Conservation (phyloP, 1,140 invertebrate species). For the Drosophila subpulchrella region DNA sequence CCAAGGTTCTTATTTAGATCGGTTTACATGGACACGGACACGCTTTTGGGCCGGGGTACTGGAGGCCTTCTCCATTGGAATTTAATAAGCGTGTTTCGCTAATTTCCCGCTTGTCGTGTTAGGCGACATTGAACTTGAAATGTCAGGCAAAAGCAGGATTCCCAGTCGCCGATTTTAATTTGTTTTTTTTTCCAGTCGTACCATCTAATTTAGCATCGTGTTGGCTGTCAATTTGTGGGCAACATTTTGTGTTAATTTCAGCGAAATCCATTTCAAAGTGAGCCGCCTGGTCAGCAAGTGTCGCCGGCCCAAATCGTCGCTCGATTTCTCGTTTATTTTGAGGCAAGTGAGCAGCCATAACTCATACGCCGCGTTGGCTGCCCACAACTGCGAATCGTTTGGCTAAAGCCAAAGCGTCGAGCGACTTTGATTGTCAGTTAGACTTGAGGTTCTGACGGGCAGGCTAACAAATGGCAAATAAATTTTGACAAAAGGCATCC, state of each 20-base stretch:
- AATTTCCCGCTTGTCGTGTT: constrained; percentile 60
- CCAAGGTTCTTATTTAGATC: constrained; percentile 75
- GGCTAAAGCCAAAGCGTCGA: constrained; percentile 15
- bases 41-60: constrained; percentile 24
- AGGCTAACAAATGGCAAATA: constrained; percentile 35
- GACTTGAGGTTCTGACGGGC: constrained; percentile 4
- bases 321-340: constrained; percentile 41
- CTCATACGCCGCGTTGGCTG: constrained; percentile 69
- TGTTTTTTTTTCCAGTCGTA: neutral
- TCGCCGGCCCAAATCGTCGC: constrained; percentile 37
- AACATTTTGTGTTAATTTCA: constrained; percentile 66
- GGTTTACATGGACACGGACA: constrained; percentile 77
- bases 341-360: constrained; percentile 48
- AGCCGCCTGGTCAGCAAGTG: constrained; percentile 64
- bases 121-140: constrained; percentile 72
- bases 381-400: constrained; percentile 46
- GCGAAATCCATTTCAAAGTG: constrained; percentile 65
- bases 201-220: constrained; percentile 76
- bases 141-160: constrained; percentile 30
- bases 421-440: constrained; percentile 46
- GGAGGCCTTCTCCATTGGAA: constrained; percentile 40
- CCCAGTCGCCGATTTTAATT: constrained; percentile 21
- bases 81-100: constrained; percentile 78
- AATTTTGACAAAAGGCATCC: constrained; percentile 35
- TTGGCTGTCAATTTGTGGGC: constrained; percentile 71